These are phyloP conservation scores for Henicopernis longicauda DNA, from an alignment of 2,113 vertebrate genomes.

Conservation along the genomic window DNA sequence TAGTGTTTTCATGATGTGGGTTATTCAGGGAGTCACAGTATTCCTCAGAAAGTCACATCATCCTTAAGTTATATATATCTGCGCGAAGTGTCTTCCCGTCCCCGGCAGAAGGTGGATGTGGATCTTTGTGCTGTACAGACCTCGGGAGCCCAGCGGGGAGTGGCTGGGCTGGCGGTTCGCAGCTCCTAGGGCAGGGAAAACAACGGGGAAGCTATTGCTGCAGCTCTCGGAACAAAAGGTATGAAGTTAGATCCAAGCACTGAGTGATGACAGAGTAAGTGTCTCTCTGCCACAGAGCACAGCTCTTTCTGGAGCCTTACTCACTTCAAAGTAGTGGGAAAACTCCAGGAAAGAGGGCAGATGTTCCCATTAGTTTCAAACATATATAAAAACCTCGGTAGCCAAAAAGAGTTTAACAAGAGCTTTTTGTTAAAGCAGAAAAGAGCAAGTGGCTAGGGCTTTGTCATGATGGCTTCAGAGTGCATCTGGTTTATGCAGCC, in stretches of 20 bases:
- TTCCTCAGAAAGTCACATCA: background rate
- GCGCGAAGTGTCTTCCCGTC: background rate
- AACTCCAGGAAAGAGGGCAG: background rate
- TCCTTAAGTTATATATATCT: slow-evolving; percentile 26
- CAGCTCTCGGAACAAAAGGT: slow-evolving; percentile 48
- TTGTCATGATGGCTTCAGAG: background rate
- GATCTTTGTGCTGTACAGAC: background rate
- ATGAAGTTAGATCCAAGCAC: slow-evolving; percentile 47
- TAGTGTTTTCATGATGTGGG: background rate
- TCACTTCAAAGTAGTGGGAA: background rate
- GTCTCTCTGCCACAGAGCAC: background rate
- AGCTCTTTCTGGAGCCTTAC: background rate
- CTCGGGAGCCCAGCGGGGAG: background rate
- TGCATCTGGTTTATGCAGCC: background rate
- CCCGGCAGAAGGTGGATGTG: background rate
- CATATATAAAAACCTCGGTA: background rate
- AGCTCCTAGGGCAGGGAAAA: slow-evolving; percentile 2
- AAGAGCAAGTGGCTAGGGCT: background rate
- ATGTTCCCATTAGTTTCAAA: background rate
- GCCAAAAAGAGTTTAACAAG: background rate
- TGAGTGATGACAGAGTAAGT: slow-evolving; percentile 43
- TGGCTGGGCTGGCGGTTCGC: background rate
- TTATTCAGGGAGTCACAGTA: background rate
- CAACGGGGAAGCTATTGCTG: slow-evolving; percentile 57
- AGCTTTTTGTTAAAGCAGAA: background rate